These are phyloP conservation scores for Upupa epops DNA, from an alignment of 2,113 vertebrate genomes.

Conservation along the genomic window DNA sequence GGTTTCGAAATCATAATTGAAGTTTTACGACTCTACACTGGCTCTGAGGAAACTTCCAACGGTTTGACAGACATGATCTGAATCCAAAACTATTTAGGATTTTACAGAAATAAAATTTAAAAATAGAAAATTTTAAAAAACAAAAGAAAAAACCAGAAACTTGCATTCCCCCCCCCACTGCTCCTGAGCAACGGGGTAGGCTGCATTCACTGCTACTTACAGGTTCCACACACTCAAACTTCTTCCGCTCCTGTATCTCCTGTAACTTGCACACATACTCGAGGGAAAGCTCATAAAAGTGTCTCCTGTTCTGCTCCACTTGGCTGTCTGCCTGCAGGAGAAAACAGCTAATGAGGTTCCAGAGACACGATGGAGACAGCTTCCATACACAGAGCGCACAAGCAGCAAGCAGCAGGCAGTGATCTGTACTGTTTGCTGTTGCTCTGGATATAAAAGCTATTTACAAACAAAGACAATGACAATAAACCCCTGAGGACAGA, in stretches of 20 bases:
- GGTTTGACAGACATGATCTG: neutral
- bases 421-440: neutral
- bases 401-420: neutral
- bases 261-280: constrained; percentile 96
- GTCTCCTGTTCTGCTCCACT: constrained; percentile 88
- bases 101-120: too few species aligned
- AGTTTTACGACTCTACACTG: neutral
- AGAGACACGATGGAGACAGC: neutral
- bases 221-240: constrained; percentile 98
- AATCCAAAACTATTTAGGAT: neutral
- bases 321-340: constrained; percentile 85
- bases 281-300: constrained; percentile 94
- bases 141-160: neutral
- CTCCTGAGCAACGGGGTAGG: neutral
- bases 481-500: neutral
- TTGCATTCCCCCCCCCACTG: neutral
- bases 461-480: neutral
- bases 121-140: neutral
- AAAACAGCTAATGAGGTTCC: neutral
- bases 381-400: neutral
- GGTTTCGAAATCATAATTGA: neutral
- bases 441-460: constrained; percentile 14
- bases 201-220: constrained; percentile 77
- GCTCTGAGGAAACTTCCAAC: neutral
- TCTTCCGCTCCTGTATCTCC: constrained; percentile 98